Percentiles rank a stretch among this genome's conserved stretches.
Conservation (phyloP, 1,140 invertebrate genomes). For the Meloidogyne chitwoodi region DNA sequence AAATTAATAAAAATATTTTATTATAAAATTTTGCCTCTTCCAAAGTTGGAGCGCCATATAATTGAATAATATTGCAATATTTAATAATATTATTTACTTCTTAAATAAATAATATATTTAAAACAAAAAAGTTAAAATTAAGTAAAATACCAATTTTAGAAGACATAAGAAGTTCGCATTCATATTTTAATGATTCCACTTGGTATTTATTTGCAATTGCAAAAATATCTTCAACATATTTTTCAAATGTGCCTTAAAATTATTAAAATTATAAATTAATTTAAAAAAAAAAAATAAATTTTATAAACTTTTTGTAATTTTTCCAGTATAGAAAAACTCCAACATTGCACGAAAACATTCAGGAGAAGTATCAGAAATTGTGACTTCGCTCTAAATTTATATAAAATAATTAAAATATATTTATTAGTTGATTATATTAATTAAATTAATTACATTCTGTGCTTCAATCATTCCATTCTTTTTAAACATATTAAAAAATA, state of each 20-base stretch:
- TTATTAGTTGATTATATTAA: too few relatives aligned
- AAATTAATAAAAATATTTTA: neutral
- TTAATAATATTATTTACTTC: neutral
- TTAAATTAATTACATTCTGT: too few relatives aligned
- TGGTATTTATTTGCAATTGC: neutral
- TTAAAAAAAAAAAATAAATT: neutral
- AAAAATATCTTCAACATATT: neutral
- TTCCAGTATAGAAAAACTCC: neutral
- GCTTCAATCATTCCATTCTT: neutral
- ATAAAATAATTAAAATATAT: too few relatives aligned
- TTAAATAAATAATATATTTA: neutral
- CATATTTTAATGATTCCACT: neutral
- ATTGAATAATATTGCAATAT: neutral
- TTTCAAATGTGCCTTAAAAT: conserved; percentile 11
- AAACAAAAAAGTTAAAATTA: too few relatives aligned
- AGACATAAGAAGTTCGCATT: neutral
- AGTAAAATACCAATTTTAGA: neutral
- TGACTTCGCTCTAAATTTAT: neutral
- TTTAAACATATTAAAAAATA: neutral
- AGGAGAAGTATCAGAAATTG: neutral
- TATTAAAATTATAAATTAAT: neutral
- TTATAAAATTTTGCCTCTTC: neutral
- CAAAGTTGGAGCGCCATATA: neutral
- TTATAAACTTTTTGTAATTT: neutral
- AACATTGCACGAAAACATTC: neutral